A percentile compares a stretch with the other conserved stretches of the same genome.
phyloP scores from a whole-genome alignment of 2,797 vertebrate species.

The Harpagifer antarcticus region DNA sequence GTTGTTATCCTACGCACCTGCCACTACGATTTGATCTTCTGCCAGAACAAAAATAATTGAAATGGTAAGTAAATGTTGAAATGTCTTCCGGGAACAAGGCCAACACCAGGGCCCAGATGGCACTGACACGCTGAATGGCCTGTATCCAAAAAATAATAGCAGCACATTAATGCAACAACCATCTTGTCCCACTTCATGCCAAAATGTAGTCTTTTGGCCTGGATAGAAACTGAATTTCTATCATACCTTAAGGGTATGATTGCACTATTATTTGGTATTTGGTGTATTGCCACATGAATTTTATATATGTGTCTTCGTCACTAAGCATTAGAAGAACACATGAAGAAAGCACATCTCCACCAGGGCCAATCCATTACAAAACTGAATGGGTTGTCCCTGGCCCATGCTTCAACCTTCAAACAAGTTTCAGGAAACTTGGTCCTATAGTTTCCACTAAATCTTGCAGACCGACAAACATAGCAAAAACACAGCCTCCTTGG shows the following conservation, averaged over 20 bases:
- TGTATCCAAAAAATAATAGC: background rate
- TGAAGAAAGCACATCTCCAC: too few relatives aligned
- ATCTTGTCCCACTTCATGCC: background rate
- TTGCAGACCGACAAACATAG: too few relatives aligned
- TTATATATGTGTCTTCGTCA: background rate
- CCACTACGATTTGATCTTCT: background rate
- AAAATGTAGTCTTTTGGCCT: background rate
- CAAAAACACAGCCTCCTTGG: too few relatives aligned
- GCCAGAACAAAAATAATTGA: background rate
- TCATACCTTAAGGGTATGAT: background rate
- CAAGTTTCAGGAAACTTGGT: too few relatives aligned
- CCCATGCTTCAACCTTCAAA: too few relatives aligned
- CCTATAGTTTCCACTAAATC: too few relatives aligned
- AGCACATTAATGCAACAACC: background rate
- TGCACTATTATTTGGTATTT: too few relatives aligned
- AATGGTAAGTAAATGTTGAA: too few relatives aligned
- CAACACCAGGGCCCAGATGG: background rate
- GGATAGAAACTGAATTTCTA: background rate
- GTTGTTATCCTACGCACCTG: background rate
- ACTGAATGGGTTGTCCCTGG: too few relatives aligned
- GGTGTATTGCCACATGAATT: too few relatives aligned
- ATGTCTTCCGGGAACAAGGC: background rate
- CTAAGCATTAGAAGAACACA: too few relatives aligned
- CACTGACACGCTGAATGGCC: background rate
- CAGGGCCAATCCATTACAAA: too few relatives aligned